A percentile compares a stretch with the other conserved stretches of the same genome.
Evolutionary conservation across 1,140 invertebrate species (phyloP).

Genomic region (Drosophila murphyi): DNA sequence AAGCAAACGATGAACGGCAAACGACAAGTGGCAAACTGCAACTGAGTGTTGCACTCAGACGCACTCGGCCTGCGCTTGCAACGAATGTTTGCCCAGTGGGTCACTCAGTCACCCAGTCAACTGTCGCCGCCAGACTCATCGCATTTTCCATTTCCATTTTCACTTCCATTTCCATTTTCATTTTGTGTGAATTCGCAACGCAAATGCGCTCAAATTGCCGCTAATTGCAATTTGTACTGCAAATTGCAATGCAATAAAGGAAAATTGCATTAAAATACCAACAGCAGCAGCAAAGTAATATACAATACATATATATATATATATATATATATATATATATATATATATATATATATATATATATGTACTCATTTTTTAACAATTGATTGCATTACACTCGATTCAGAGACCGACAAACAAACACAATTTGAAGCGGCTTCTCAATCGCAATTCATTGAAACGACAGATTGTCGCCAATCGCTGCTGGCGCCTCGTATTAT

Average conservation of each 20-base stretch:
- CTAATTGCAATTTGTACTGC: conserved; percentile 70
- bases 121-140: conserved; percentile 6
- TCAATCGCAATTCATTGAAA: conserved; percentile 42
- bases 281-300: conserved; percentile 22
- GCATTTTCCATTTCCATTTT: conserved; percentile 27
- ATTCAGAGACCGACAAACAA: conserved; percentile 36
- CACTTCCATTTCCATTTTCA: conserved; percentile 27
- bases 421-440: conserved; percentile 27
- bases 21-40: conserved; percentile 16
- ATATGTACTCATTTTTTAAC: conserved; percentile 4
- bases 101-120: conserved; percentile 69
- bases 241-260: conserved; percentile 56
- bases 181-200: conserved; percentile 6
- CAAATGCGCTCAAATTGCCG: conserved; percentile 67
- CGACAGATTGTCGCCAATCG: conserved; percentile 31
- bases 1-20: conserved; percentile 50
- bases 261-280: conserved; percentile 58
- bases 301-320: background rate
- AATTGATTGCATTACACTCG: conserved; percentile 24
- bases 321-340: no score
- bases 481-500: conserved; percentile 32
- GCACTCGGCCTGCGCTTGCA: conserved; percentile 46
- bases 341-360: no score
- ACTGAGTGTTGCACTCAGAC: conserved; percentile 54
- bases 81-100: conserved; percentile 59